Evolutionary conservation across 2,797 vertebrate species (phyloP).

Genomic region (Petrocephalus sullivani): DNA sequence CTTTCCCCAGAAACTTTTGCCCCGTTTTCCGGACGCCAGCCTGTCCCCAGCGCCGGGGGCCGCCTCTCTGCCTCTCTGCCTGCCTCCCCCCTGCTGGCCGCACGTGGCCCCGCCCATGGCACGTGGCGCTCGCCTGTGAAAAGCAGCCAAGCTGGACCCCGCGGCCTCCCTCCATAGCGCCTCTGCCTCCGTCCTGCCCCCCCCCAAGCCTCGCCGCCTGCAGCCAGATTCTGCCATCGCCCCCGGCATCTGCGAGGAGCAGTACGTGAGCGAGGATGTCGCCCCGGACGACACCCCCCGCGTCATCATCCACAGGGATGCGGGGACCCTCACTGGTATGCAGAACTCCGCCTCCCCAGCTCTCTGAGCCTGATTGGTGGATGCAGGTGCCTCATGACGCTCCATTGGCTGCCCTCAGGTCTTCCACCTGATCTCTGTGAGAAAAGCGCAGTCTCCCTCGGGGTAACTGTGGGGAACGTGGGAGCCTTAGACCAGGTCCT

Average conservation of each 20-base stretch:
- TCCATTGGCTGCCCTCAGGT: background rate
- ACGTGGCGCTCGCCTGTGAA: slow-evolving; percentile 73
- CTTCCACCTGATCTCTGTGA: background rate
- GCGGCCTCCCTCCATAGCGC: slow-evolving; percentile 70
- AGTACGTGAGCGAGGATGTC: slow-evolving; percentile 79
- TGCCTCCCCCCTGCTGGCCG: slow-evolving; percentile 44
- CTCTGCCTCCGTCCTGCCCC: slow-evolving; percentile 64
- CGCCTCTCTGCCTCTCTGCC: slow-evolving; percentile 38
- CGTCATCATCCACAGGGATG: slow-evolving; percentile 76
- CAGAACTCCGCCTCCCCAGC: background rate
- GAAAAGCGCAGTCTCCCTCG: background rate
- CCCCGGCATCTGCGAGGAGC: slow-evolving; percentile 64
- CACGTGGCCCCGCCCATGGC: slow-evolving; percentile 71
- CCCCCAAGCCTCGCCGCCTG: slow-evolving; percentile 38
- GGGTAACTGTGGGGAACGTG: background rate
- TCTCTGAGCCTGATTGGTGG: background rate
- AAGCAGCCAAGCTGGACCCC: slow-evolving; percentile 94
- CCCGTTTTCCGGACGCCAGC: slow-evolving; percentile 23
- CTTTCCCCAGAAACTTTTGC: slow-evolving; percentile 39
- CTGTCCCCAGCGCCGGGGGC: slow-evolving; percentile 10
- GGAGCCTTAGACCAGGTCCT: background rate
- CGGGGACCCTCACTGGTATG: slow-evolving; percentile 94
- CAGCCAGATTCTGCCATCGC: slow-evolving; percentile 54
- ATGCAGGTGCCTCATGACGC: background rate
- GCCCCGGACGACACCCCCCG: slow-evolving; percentile 53